Conservation (phyloP, 2,797 vertebrate genomes). For the Xenentodon cancila region DNA sequence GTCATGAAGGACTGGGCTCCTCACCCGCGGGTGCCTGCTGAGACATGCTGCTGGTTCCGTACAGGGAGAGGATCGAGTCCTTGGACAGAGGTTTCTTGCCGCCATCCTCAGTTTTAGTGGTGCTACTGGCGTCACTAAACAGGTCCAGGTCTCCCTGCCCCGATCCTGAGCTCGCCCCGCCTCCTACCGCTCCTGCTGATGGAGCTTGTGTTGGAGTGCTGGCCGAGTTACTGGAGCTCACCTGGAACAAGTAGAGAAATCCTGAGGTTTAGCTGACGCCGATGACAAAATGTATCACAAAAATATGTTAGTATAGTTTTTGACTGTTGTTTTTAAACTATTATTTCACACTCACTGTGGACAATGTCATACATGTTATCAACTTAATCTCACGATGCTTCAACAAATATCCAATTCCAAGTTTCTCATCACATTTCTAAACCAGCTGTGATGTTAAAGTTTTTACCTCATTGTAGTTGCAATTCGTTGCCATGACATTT, state of each 20-base stretch:
- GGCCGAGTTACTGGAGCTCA: conserved; percentile 81
- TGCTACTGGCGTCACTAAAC: conserved; percentile 88
- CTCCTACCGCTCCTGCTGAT: conserved; percentile 62
- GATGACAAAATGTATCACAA: neutral
- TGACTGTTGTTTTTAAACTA: too few species aligned
- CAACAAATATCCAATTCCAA: too few species aligned
- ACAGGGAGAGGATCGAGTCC: conserved; percentile 98
- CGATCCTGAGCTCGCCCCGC: conserved; percentile 77
- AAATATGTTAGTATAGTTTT: too few species aligned
- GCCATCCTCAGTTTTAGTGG: conserved; percentile 88
- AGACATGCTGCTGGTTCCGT: conserved; percentile 89
- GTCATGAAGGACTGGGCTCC: neutral
- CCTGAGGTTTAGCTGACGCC: neutral
- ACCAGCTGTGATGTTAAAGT: too few species aligned
- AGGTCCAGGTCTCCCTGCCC: conserved; percentile 90
- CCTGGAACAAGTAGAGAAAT: conserved; percentile 71
- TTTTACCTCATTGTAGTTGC: too few species aligned
- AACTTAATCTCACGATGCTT: too few species aligned
- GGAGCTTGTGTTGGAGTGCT: conserved; percentile 75
- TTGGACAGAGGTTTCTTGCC: conserved; percentile 96
- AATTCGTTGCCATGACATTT: too few species aligned
- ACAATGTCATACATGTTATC: too few species aligned
- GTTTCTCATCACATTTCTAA: too few species aligned
- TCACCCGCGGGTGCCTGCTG: conserved; percentile 89
- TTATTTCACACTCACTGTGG: too few species aligned